Evolutionary conservation across 2,113 vertebrate species (phyloP).

Genomic region (Neolamprologus variostigma): DNA sequence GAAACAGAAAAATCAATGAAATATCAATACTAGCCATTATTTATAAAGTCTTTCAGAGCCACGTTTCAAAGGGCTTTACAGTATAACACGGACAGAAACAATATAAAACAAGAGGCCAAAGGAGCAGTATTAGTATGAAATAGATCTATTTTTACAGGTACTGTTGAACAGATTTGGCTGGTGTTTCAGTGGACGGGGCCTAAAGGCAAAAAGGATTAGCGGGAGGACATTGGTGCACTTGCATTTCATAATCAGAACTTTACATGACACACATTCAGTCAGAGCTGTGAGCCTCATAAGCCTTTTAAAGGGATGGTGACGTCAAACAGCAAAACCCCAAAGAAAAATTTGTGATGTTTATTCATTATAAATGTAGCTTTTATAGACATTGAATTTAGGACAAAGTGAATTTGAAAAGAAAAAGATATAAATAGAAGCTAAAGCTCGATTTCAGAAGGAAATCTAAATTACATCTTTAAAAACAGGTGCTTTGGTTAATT

Average conservation of each 20-base stretch:
- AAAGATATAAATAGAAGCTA: not conserved
- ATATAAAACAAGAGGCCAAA: conserved; percentile 19
- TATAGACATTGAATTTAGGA: not conserved
- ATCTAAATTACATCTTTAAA: not conserved
- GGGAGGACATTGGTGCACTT: conserved; percentile 10
- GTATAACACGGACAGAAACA: not conserved
- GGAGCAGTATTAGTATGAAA: conserved; percentile 18
- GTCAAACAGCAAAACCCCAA: not conserved
- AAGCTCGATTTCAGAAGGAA: not conserved
- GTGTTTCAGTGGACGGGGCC: not conserved
- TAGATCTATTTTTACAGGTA: conserved; percentile 43
- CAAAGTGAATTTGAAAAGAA: not conserved
- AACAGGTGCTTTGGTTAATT: not conserved
- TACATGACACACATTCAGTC: conserved; percentile 10
- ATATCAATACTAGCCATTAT: not conserved
- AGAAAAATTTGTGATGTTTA: not conserved
- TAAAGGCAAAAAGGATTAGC: conserved; percentile 35
- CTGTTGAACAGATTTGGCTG: conserved; percentile 49
- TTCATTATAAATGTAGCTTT: not conserved
- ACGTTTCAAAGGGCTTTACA: not conserved
- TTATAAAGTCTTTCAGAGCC: not conserved
- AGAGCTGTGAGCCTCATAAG: conserved; percentile 14
- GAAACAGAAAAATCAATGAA: not conserved
- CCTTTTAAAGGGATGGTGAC: conserved; percentile 44
- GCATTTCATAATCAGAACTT: conserved; percentile 42